Base-by-base conservation (phyloP, 2,888 invertebrate genomes). In the Megamerina dolium region DNA sequence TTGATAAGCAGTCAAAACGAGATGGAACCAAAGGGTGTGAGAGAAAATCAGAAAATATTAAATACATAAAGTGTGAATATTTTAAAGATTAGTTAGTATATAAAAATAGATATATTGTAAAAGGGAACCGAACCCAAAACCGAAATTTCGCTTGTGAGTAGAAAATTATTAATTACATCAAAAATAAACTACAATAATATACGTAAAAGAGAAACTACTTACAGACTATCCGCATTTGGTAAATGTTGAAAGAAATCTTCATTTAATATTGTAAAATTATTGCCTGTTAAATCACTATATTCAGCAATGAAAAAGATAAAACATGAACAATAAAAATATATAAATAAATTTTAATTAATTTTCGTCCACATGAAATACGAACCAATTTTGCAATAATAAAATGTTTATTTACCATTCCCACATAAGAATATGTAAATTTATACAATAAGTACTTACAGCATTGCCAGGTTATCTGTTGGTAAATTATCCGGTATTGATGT, bases 211-310 rank as follows among this genome's bases (percentile, higher is more conserved):
- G 30, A 37, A n/a, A 35, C 12, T 54, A 73, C 74, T 73, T 59
- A 75, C 75, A 75, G 53, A 50, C 63, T 72, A 18, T 71, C 66
- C 17, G 73, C 55, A 30, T 58, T 57, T 32, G 64, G 59, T 39
- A 73, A 58, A 37, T 56, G 45, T 32, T 57, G 48, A 43, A 74
- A 61, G 45, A 70, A 66, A 5, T 59, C 52, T 19, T 55, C 56
- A 19, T 61, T 58, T 31, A 75, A 52, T 26, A 53, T 49, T 21
- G 61, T 57, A 51, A 75, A 75, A 44, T 57, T 60, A 51, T 75
- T 75, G 30, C 74, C 74, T 2, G 73, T 72, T 21, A 75, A 65
- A 55, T 75, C 75, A 23, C 75, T 75, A 52, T 16, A 64, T 64
- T 34, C 17, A 43, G 45, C 46, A 45, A 29, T 19, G 18, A 26